Conservation (phyloP, 53 echinoderm and acorn worm genomes). For the Paracentrotus lividus region DNA sequence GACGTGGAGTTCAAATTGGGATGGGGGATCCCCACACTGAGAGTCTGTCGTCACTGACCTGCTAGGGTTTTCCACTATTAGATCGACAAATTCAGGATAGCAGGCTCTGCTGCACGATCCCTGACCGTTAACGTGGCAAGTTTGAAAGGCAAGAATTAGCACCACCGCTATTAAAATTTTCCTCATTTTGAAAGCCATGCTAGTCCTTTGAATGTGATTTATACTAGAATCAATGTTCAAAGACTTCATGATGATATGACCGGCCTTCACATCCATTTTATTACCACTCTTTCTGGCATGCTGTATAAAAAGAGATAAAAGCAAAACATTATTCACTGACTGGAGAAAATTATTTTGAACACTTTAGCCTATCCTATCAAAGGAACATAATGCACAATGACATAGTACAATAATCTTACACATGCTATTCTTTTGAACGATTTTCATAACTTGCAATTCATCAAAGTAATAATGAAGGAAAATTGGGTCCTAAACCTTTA, state of each 20-base stretch:
- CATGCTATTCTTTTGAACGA: too few relatives aligned
- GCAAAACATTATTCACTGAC: too few relatives aligned
- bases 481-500: too few relatives aligned
- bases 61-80: conserved; percentile 69
- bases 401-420: too few relatives aligned
- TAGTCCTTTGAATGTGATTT: neutral
- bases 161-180: neutral
- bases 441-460: too few relatives aligned
- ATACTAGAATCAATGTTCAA: neutral
- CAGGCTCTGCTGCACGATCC: conserved; percentile 75
- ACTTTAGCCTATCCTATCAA: too few relatives aligned
- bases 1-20: conserved; percentile 37
- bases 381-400: too few relatives aligned
- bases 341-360: too few relatives aligned
- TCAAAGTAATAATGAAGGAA: too few relatives aligned
- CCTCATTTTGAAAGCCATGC: conserved; percentile 26
- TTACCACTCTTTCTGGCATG: neutral
- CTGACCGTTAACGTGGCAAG: conserved; percentile 44
- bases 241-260: neutral
- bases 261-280: neutral
- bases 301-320: neutral
- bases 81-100: conserved; percentile 82
- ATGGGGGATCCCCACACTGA: conserved; percentile 82
- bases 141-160: conserved; percentile 5
- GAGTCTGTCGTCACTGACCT: conserved; percentile 77